Conservation (phyloP, 2,888 invertebrate genomes). For the Sphaerophoria rueppellii region DNA sequence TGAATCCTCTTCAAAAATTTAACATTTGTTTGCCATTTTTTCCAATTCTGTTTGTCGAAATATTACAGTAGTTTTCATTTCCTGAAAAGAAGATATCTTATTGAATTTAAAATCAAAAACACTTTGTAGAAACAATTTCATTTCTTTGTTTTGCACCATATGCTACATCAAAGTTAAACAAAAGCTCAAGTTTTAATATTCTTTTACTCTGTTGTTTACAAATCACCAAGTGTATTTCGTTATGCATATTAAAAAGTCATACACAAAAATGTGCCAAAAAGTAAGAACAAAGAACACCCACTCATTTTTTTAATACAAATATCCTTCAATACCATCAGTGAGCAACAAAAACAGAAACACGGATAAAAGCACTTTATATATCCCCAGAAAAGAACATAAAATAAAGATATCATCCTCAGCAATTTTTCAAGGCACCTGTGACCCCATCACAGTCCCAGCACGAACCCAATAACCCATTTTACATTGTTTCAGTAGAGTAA, state of each 20-base stretch:
- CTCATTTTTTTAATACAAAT: background rate
- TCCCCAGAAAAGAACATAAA: conserved; percentile 19
- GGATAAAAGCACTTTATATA: conserved; percentile 17
- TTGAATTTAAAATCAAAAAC: no score
- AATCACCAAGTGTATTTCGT: conserved; percentile 19
- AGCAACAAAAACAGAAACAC: conserved; percentile 10
- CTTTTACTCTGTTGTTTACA: background rate
- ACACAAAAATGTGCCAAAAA: background rate
- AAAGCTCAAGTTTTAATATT: background rate
- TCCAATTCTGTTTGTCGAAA: no score
- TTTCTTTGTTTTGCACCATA: no score
- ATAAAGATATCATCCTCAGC: conserved; percentile 53
- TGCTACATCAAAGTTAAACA: no score
- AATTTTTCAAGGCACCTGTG: conserved; percentile 38
- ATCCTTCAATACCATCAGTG: conserved; percentile 1
- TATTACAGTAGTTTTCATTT: no score
- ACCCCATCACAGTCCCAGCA: conserved; percentile 3
- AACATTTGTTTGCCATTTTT: no score
- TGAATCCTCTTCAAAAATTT: no score
- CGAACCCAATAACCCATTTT: background rate
- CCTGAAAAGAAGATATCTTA: no score
- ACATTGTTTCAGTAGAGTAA: background rate
- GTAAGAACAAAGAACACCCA: background rate
- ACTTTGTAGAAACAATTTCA: no score
- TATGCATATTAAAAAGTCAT: conserved; percentile 14